These are phyloP conservation scores for Hippocampus barbouri DNA, from an alignment of 2,113 vertebrate genomes.

Conservation along the genomic window DNA sequence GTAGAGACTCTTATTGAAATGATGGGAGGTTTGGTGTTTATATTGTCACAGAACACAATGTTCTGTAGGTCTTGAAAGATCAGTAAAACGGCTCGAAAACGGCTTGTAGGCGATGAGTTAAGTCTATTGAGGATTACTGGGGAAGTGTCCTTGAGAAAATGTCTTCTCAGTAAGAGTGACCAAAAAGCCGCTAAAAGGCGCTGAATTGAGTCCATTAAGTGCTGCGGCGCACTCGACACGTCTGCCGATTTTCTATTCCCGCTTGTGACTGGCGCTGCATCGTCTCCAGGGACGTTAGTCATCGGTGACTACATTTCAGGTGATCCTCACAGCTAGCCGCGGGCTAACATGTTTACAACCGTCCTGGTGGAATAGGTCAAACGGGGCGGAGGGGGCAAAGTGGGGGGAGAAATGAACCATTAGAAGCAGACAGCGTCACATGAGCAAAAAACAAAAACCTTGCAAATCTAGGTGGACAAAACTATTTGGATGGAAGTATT, in stretches of 20 bases:
- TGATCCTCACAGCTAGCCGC: background rate
- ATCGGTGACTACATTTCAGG: slow-evolving; percentile 17
- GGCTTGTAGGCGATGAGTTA: background rate
- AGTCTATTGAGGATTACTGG: background rate
- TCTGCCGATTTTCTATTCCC: background rate
- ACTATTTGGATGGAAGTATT: background rate
- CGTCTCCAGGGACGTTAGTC: background rate
- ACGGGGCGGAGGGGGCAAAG: too few species aligned
- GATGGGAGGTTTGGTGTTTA: too few species aligned
- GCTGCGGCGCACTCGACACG: background rate
- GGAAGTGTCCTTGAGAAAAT: background rate
- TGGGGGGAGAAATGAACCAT: background rate
- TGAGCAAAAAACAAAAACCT: background rate
- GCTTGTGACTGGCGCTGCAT: background rate
- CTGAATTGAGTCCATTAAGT: background rate
- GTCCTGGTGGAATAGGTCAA: background rate
- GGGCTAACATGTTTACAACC: background rate
- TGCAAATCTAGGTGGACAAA: background rate
- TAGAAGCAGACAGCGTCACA: background rate
- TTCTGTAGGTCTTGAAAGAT: too few species aligned
- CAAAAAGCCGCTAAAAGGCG: background rate
- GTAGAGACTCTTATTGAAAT: too few species aligned
- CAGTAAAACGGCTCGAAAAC: too few species aligned
- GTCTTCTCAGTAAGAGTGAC: background rate
- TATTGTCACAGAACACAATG: too few species aligned